A percentile compares a stretch with the other conserved stretches of the same genome.
Conservation (phyloP, 2,797 vertebrate species). For the Erethizon dorsatum region DNA sequence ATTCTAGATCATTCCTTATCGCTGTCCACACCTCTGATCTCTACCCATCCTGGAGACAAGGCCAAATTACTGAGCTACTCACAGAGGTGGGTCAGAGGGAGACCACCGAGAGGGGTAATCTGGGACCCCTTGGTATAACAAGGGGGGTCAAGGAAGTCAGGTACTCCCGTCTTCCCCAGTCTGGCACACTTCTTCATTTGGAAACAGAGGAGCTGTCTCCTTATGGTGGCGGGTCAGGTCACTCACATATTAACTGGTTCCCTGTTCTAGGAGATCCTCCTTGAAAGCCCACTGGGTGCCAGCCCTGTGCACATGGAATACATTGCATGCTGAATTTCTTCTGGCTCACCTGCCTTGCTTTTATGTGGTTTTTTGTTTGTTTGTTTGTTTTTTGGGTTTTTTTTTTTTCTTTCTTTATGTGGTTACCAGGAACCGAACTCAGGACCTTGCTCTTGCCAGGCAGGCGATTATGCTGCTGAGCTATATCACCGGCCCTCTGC, state of each 20-base stretch:
- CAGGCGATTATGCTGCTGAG: no score
- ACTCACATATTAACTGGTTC: neutral
- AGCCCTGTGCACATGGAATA: no score
- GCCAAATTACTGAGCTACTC: neutral
- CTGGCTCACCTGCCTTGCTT: neutral
- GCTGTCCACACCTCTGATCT: neutral
- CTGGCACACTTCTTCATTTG: neutral
- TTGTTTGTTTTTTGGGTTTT: no score
- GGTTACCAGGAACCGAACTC: no score
- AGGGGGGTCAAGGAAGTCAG: neutral
- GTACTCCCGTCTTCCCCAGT: neutral
- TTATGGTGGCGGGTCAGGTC: neutral
- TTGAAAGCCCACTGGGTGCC: neutral
- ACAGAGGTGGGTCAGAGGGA: neutral
- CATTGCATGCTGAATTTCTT: fast-evolving
- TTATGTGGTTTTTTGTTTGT: no score
- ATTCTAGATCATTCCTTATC: neutral
- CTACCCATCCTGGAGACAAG: neutral
- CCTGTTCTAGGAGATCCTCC: neutral
- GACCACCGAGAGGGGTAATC: neutral
- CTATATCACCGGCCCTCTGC: no score
- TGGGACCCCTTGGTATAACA: neutral
- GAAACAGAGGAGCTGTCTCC: neutral
- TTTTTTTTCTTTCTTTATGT: no score
- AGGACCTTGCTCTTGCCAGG: no score